These are phyloP conservation scores for Valencia hispanica DNA, from an alignment of 2,797 vertebrate species.

Conservation along the genomic window DNA sequence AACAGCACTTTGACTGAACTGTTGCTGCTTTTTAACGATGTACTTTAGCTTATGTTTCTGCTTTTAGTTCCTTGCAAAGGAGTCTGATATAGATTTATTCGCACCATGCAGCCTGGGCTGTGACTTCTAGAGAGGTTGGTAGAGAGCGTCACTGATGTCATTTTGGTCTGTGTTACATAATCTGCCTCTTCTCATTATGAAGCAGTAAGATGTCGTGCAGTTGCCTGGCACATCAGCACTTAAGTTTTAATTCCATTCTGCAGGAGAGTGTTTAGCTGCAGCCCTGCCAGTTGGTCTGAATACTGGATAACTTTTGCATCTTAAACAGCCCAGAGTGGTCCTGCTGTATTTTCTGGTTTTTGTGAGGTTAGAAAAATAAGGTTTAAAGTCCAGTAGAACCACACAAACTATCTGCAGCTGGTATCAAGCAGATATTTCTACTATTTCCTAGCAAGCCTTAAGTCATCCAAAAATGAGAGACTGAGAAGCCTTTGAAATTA, in stretches of 20 bases:
- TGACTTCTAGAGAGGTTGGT: slow-evolving; percentile 44
- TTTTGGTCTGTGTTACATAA: slow-evolving; percentile 58
- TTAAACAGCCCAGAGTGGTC: neutral
- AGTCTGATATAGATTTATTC: slow-evolving; percentile 53
- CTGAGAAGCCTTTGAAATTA: neutral
- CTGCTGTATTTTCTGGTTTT: slow-evolving; percentile 6
- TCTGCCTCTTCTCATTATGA: slow-evolving; percentile 47
- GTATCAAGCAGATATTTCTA: slow-evolving; percentile 29
- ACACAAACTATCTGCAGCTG: slow-evolving; percentile 43
- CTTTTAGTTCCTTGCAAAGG: slow-evolving; percentile 42
- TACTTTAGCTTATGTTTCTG: neutral
- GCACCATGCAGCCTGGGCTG: slow-evolving; percentile 27
- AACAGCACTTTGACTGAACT: slow-evolving; percentile 25
- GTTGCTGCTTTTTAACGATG: slow-evolving; percentile 32
- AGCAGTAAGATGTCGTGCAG: slow-evolving; percentile 25
- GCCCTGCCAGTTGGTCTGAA: slow-evolving; percentile 15
- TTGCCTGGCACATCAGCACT: slow-evolving; percentile 40
- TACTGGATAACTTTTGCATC: slow-evolving; percentile 14
- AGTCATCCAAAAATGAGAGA: slow-evolving; percentile 14
- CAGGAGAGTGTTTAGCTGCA: slow-evolving; percentile 24
- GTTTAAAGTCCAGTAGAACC: slow-evolving; percentile 21
- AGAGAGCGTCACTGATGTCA: slow-evolving; percentile 46
- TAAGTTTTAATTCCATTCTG: slow-evolving; percentile 29
- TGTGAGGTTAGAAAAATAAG: slow-evolving; percentile 15
- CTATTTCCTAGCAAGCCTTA: slow-evolving; percentile 19